A percentile compares a stretch with the other conserved stretches of the same genome.
Conservation (phyloP, 2,113 vertebrate species). For the Nothocercus julius region DNA sequence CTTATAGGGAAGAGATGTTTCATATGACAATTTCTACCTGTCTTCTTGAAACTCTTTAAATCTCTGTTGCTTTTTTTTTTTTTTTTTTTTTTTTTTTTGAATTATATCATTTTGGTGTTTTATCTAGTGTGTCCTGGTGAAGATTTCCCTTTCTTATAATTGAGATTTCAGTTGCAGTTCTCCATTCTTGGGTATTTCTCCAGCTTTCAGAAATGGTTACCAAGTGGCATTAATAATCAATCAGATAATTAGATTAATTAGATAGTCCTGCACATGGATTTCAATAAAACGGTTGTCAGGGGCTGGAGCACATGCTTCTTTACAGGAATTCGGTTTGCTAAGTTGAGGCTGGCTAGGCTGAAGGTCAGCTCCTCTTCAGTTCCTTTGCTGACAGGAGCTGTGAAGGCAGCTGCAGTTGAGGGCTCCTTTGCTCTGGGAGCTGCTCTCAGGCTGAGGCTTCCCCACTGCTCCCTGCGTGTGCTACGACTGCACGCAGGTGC, state of each 20-base stretch:
- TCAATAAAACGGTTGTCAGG: neutral
- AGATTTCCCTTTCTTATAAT: neutral
- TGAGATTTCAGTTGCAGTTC: neutral
- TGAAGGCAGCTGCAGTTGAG: neutral
- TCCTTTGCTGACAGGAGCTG: neutral
- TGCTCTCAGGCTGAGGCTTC: neutral
- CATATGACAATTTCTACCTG: neutral
- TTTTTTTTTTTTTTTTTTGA: neutral
- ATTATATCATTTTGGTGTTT: neutral
- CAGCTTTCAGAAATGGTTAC: neutral
- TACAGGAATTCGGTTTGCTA: neutral
- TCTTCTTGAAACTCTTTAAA: neutral
- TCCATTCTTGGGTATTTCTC: neutral
- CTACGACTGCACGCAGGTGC: neutral
- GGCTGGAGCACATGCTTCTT: neutral
- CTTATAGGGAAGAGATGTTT: neutral
- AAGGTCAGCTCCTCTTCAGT: neutral
- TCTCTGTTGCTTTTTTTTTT: neutral
- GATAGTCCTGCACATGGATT: neutral
- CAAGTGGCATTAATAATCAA: neutral
- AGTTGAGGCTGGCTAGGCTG: rapidly evolving
- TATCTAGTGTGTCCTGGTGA: rapidly evolving
- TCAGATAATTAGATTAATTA: neutral
- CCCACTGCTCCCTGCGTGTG: rapidly evolving
- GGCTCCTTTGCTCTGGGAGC: neutral